Percentiles rank a stretch among this genome's conserved stretches.
These are phyloP conservation scores for Ichneumon xanthorius DNA, from an alignment of 2,888 invertebrate genomes.

Conservation along the genomic window DNA sequence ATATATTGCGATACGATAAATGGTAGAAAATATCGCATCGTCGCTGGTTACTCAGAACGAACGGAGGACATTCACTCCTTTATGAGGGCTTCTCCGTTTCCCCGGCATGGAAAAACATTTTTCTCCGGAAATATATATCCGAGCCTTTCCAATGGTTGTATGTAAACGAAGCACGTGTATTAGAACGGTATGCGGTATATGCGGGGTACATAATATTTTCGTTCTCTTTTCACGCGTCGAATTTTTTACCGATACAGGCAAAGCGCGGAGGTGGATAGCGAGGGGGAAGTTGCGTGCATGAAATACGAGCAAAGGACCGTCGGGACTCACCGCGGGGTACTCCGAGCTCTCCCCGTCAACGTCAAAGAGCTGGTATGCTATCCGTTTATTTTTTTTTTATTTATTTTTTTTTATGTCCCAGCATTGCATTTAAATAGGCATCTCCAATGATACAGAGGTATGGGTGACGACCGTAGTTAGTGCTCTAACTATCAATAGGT, in stretches of 20 bases:
- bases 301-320: slow-evolving; percentile 46
- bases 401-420: neutral
- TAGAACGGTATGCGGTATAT: neutral
- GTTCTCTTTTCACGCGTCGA: slow-evolving; percentile 34
- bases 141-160: neutral
- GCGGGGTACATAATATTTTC: slow-evolving; percentile 7
- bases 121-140: neutral
- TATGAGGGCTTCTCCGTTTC: neutral
- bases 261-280: neutral
- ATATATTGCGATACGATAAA: neutral
- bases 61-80: neutral
- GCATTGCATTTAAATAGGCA: too few relatives aligned
- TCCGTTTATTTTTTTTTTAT: slow-evolving; percentile 15
- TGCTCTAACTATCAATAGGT: too few relatives aligned
- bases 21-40: neutral
- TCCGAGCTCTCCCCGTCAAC: slow-evolving; percentile 10
- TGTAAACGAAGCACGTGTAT: neutral
- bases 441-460: neutral
- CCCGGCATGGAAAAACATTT: slow-evolving; percentile 3
- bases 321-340: slow-evolving; percentile 22
- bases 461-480: neutral
- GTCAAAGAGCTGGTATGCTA: slow-evolving; percentile 41
- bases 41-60: neutral
- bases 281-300: slow-evolving; percentile 34
- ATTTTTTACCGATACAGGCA: slow-evolving; percentile 38